Conservation (phyloP, 2,888 invertebrate genomes). For the Leucania comma region DNA sequence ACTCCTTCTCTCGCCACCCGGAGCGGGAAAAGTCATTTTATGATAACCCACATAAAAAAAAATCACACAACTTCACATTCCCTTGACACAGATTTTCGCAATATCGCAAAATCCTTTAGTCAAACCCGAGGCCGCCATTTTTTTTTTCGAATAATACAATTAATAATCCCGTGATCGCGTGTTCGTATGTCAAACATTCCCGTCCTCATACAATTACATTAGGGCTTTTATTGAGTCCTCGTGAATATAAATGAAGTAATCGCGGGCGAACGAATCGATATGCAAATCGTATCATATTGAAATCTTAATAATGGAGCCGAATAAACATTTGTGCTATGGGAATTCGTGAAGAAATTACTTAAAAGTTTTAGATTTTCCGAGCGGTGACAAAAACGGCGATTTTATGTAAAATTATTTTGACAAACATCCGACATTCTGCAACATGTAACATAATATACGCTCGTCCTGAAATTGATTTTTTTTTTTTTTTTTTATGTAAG, state of each 20-base stretch:
- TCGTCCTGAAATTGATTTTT: no score
- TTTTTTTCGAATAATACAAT: conserved; percentile 28
- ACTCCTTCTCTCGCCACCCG: no score
- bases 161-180: conserved; percentile 33
- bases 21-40: no score
- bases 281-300: conserved; percentile 60
- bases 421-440: no score
- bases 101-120: background rate
- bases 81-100: background rate
- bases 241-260: conserved; percentile 62
- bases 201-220: conserved; percentile 44
- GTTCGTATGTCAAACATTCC: conserved; percentile 9
- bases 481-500: no score
- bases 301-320: conserved; percentile 50
- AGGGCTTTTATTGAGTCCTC: conserved; percentile 56
- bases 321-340: conserved; percentile 40
- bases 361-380: background rate
- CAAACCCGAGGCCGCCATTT: background rate
- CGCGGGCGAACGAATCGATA: conserved; percentile 42
- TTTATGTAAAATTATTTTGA: background rate
- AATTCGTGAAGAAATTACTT: conserved; percentile 11
- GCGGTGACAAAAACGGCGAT: background rate
- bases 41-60: no score
- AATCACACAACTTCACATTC: no score
- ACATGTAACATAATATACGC: no score